A percentile compares a stretch with the other conserved stretches of the same genome.
Conservation (phyloP, 2,797 vertebrate genomes). For the Danio choprae region DNA sequence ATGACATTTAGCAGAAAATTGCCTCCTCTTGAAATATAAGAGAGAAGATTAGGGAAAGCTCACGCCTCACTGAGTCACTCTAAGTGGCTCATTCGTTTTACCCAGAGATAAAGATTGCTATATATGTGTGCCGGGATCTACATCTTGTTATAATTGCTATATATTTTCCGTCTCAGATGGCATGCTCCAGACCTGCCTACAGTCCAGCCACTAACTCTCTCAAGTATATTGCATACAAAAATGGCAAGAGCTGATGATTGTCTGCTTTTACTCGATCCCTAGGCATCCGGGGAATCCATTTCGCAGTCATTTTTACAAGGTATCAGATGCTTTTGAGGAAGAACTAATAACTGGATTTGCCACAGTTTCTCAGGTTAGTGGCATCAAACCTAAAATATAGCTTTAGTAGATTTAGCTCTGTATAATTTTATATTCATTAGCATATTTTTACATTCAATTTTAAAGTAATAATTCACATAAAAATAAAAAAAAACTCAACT, state of each 20-base stretch:
- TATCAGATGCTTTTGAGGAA: neutral
- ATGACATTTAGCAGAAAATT: slow-evolving; percentile 80
- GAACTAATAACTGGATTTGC: neutral
- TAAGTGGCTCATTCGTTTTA: slow-evolving; percentile 52
- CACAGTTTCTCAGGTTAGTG: neutral
- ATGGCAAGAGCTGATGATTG: slow-evolving; percentile 1
- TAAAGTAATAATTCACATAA: too few relatives aligned
- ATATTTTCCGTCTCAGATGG: neutral
- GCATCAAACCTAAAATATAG: neutral
- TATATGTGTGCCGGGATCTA: slow-evolving; percentile 4
- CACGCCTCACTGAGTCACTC: slow-evolving; percentile 64
- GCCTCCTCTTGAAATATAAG: slow-evolving; percentile 75
- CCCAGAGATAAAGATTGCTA: slow-evolving; percentile 32
- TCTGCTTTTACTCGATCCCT: neutral
- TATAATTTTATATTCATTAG: neutral
- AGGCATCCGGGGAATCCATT: neutral
- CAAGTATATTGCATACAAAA: neutral
- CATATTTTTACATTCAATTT: neutral
- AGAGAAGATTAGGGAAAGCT: slow-evolving; percentile 66
- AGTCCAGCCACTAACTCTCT: neutral
- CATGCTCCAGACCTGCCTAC: neutral
- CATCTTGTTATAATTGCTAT: slow-evolving; percentile 14
- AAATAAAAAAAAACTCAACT: too few relatives aligned
- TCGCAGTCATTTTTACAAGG: neutral
- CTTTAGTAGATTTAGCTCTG: neutral